A percentile compares a stretch with the other conserved stretches of the same genome.
phyloP scores from a whole-genome alignment of 2,797 vertebrate genomes.

The Tenualosa ilisha region DNA sequence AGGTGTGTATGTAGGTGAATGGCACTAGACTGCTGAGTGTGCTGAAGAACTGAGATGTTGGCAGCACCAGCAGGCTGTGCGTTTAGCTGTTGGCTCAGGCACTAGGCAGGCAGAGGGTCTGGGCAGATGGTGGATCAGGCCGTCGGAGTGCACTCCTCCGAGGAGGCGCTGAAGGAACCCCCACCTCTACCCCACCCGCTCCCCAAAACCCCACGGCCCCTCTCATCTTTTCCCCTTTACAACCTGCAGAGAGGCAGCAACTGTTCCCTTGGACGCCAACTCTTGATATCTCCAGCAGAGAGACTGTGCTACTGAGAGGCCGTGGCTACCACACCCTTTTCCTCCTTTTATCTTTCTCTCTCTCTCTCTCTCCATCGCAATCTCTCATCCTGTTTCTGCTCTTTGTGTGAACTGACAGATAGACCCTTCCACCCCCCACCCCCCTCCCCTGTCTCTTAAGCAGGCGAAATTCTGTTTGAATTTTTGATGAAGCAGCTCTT shows the following conservation, averaged over 20 bases:
- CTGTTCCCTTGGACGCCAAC: slow-evolving; percentile 47
- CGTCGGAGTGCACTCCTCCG: slow-evolving; percentile 45
- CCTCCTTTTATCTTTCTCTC: neutral
- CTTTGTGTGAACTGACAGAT: neutral
- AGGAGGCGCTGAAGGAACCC: slow-evolving; percentile 20
- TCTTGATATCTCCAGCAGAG: slow-evolving; percentile 40
- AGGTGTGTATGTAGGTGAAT: neutral
- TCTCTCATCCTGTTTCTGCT: slow-evolving; percentile 25
- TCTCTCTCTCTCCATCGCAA: slow-evolving; percentile 3
- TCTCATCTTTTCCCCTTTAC: neutral
- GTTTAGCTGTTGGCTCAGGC: slow-evolving; percentile 37
- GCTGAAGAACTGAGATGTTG: neutral
- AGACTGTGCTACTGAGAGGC: slow-evolving; percentile 33
- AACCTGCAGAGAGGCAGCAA: slow-evolving; percentile 28
- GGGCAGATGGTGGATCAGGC: slow-evolving; percentile 72
- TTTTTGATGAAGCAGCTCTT: slow-evolving; percentile 49
- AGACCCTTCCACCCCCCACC: neutral
- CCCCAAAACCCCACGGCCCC: neutral
- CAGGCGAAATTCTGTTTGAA: slow-evolving; percentile 45
- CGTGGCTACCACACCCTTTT: neutral
- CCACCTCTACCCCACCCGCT: neutral
- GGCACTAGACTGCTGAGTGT: neutral
- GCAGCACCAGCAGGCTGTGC: neutral
- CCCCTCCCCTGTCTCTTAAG: slow-evolving; percentile 45
- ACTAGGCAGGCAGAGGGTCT: slow-evolving; percentile 44